Evolutionary conservation across 2,797 vertebrate species (phyloP).

Genomic region (Dendrocincla tyrannina): DNA sequence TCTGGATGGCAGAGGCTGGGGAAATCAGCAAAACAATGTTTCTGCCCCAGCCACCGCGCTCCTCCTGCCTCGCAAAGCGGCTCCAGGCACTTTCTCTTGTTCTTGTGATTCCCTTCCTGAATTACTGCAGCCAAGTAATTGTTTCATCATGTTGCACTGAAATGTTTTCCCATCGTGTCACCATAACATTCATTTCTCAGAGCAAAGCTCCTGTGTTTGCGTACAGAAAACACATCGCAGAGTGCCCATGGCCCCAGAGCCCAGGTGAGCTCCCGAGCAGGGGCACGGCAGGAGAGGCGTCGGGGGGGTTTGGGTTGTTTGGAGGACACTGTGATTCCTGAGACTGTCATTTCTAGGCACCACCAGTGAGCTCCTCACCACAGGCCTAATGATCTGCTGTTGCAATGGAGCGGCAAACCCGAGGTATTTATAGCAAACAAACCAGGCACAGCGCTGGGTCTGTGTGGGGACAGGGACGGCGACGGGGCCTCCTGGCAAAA

Average conservation of each 20-base stretch:
- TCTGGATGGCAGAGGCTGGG: neutral
- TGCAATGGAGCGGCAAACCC: slow-evolving; percentile 3
- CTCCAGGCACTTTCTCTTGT: slow-evolving; percentile 55
- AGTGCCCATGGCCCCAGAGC: neutral
- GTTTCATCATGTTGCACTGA: slow-evolving; percentile 68
- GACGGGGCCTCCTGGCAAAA: neutral
- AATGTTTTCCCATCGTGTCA: slow-evolving; percentile 56
- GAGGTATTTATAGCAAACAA: slow-evolving; percentile 54
- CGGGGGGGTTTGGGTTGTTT: neutral
- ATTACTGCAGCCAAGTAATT: slow-evolving; percentile 67
- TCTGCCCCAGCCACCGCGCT: neutral
- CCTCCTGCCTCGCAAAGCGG: neutral
- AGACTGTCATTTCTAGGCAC: neutral
- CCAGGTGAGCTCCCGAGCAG: neutral
- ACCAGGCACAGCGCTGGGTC: neutral
- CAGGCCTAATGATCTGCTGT: slow-evolving; percentile 18
- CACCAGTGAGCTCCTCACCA: neutral
- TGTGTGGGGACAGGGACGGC: neutral
- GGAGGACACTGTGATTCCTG: neutral
- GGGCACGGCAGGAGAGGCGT: neutral
- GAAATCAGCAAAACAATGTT: neutral
- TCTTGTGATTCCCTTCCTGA: slow-evolving; percentile 57
- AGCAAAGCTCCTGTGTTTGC: neutral
- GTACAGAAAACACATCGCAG: fast-evolving
- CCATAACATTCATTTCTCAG: neutral